Conservation (phyloP, 2,113 vertebrate genomes). For the Ascaphus truei region DNA sequence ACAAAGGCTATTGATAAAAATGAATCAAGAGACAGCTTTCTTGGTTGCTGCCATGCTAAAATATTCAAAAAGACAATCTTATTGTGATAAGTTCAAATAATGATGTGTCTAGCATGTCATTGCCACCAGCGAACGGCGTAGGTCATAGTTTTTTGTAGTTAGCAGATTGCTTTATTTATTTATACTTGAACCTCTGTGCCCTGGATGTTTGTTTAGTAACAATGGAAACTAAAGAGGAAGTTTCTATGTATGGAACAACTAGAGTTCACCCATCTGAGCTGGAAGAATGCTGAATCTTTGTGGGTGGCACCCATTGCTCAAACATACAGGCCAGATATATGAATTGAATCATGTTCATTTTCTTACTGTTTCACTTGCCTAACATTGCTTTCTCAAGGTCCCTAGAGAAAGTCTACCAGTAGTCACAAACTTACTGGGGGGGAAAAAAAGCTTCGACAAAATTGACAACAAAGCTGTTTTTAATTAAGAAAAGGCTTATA, state of each 20-base stretch:
- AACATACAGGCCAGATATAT: no score
- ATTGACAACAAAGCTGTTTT: no score
- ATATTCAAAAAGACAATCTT: conserved; percentile 22
- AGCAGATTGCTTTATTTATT: conserved; percentile 5
- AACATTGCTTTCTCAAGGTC: no score
- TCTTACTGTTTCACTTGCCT: no score
- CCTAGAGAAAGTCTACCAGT: no score
- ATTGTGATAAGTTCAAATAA: conserved; percentile 6
- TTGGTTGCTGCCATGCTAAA: neutral
- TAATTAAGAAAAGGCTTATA: no score
- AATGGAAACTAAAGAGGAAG: neutral
- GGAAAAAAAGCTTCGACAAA: no score
- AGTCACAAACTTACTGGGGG: no score
- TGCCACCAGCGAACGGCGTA: conserved; percentile 6
- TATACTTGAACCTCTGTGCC: neutral
- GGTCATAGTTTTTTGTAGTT: conserved; percentile 14
- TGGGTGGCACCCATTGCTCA: no score
- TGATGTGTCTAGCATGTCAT: neutral
- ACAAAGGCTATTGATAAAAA: conserved; percentile 29
- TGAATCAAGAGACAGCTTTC: conserved; percentile 9
- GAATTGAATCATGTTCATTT: no score
- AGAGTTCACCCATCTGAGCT: neutral
- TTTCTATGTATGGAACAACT: neutral
- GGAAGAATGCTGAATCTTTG: no score
- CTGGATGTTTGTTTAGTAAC: neutral